Conservation (phyloP, 2,888 invertebrate species). For the Zygothrica quintamaculata region DNA sequence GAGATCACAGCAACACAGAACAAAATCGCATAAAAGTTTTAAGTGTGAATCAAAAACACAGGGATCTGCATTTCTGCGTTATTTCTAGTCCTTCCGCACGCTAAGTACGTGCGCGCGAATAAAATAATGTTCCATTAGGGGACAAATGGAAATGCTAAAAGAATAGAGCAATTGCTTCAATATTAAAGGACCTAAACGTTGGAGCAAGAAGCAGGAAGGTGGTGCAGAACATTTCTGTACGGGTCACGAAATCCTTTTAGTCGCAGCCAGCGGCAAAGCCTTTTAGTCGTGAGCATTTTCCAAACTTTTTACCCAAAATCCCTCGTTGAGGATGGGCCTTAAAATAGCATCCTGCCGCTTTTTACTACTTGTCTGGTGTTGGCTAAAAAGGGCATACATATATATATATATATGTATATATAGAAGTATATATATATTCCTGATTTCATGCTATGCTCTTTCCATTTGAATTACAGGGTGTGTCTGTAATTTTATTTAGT, state of each 20-base stretch:
- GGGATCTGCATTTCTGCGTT: constrained; percentile 28
- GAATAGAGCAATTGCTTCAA: constrained; percentile 11
- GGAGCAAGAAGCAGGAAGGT: constrained; percentile 62
- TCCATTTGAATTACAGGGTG: constrained; percentile 15
- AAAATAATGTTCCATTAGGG: constrained; percentile 46
- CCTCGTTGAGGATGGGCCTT: constrained; percentile 66
- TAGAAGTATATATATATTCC: constrained; percentile 63
- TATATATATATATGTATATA: constrained; percentile 1
- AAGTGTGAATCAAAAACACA: constrained; percentile 11
- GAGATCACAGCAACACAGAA: neutral
- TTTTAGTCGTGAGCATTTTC: constrained; percentile 31
- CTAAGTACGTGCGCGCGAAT: constrained; percentile 31
- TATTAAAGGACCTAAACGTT: constrained; percentile 19
- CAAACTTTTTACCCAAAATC: constrained; percentile 33
- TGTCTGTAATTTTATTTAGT: constrained; percentile 53
- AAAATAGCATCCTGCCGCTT: constrained; percentile 73
- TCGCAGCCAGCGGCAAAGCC: constrained; percentile 51
- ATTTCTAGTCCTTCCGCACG: constrained; percentile 20
- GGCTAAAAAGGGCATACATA: constrained; percentile 41
- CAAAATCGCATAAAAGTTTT: neutral
- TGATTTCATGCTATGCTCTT: constrained; percentile 20
- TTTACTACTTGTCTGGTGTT: too few species aligned
- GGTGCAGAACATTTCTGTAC: too few species aligned
- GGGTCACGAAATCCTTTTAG: constrained; percentile 71
- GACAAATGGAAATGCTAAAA: constrained; percentile 32